A percentile compares a stretch with the other conserved stretches of the same genome.
Conservation (phyloP, 2,797 vertebrate species). For the Gambelia wislizenii region DNA sequence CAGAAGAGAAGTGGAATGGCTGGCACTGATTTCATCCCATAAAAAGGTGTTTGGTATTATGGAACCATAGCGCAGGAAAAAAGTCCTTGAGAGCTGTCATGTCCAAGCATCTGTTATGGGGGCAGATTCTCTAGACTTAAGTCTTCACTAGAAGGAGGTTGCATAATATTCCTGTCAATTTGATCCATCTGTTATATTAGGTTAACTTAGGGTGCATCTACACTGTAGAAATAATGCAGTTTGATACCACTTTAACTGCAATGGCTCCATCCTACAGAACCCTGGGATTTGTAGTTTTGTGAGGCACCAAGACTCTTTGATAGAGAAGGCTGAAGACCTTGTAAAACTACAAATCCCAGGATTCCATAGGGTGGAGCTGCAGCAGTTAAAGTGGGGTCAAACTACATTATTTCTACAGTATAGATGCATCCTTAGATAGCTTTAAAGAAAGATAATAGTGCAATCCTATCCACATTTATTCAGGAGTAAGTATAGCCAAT, state of each 20-base stretch:
- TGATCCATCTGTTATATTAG: background rate
- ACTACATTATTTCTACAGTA: too few relatives aligned
- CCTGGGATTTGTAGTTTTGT: too few relatives aligned
- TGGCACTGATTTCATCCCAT: slow-evolving; percentile 7
- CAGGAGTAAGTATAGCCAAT: background rate
- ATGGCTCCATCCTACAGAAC: too few relatives aligned
- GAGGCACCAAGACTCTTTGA: too few relatives aligned
- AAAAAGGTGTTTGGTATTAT: slow-evolving; percentile 44
- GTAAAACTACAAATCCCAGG: too few relatives aligned
- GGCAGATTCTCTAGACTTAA: background rate
- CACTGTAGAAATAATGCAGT: too few relatives aligned
- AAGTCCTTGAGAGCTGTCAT: background rate
- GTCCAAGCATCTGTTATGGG: background rate
- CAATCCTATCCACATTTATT: background rate
- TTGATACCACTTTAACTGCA: too few relatives aligned
- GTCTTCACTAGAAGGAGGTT: background rate
- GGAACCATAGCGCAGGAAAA: background rate
- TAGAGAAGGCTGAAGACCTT: too few relatives aligned
- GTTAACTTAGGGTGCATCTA: too few relatives aligned
- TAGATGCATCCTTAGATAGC: too few relatives aligned
- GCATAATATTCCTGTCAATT: background rate
- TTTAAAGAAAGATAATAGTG: background rate
- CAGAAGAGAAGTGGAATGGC: slow-evolving; percentile 47
- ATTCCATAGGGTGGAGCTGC: too few relatives aligned
- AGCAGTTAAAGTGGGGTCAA: too few relatives aligned